Evolutionary conservation across 2,888 invertebrate species (phyloP).

Genomic region (Drosophila mimetica): DNA sequence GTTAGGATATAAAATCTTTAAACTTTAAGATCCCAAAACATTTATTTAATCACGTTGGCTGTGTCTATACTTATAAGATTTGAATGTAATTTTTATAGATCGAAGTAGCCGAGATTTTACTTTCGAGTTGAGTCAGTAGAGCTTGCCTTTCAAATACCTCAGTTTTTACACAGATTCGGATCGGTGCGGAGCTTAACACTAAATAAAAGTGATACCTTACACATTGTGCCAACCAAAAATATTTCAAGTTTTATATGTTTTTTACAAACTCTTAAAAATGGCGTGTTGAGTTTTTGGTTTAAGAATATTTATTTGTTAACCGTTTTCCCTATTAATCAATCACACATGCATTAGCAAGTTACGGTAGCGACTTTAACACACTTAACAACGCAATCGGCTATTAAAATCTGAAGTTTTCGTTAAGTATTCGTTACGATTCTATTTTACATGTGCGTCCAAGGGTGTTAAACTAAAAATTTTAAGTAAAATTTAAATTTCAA

Average conservation of each 20-base stretch:
- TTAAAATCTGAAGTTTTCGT: too few relatives aligned
- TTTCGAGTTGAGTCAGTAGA: too few relatives aligned
- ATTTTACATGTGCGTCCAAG: too few relatives aligned
- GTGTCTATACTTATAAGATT: background rate
- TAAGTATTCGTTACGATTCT: too few relatives aligned
- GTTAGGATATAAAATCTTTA: too few relatives aligned
- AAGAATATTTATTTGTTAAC: too few relatives aligned
- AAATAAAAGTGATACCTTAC: background rate
- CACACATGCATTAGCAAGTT: too few relatives aligned
- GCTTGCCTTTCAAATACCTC: background rate
- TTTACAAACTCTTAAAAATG: background rate
- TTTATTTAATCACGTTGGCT: background rate
- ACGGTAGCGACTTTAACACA: too few relatives aligned
- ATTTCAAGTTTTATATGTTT: background rate
- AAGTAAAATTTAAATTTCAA: background rate
- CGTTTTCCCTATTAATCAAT: too few relatives aligned
- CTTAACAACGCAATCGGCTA: too few relatives aligned
- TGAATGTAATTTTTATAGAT: background rate
- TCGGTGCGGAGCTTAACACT: background rate
- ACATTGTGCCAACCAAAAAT: background rate
- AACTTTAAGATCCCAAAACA: too few relatives aligned
- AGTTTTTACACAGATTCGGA: background rate
- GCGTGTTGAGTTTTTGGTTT: background rate
- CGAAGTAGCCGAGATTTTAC: background rate
- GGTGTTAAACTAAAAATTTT: too few relatives aligned